phyloP scores from a whole-genome alignment of 2,888 invertebrate genomes.

The Drosophila antonietae region DNA sequence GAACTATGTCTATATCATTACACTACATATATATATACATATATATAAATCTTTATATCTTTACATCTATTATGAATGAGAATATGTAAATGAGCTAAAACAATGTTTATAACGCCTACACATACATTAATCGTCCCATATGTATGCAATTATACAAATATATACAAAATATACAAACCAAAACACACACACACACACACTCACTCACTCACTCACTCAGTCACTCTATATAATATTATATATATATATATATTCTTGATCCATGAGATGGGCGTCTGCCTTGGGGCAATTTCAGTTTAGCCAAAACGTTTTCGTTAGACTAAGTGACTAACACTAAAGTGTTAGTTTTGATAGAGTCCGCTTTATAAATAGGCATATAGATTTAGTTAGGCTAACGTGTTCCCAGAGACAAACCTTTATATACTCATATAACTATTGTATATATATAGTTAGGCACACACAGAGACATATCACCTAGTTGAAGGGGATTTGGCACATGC shows the following conservation, averaged over 20 bases:
- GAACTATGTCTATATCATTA: slow-evolving; percentile 8
- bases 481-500: not conserved
- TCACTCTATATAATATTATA: not conserved
- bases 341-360: not conserved
- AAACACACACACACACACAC: slow-evolving; percentile 1
- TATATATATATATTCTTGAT: not conserved
- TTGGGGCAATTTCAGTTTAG: not conserved
- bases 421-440: not conserved
- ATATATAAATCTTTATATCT: slow-evolving; percentile 1
- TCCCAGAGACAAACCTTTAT: slow-evolving; percentile 6
- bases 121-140: slow-evolving; percentile 1
- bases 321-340: slow-evolving; percentile 1
- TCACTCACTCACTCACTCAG: not conserved
- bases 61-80: slow-evolving; percentile 10
- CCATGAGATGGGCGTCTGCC: slow-evolving; percentile 8
- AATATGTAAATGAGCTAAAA: slow-evolving; percentile 26
- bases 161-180: slow-evolving; percentile 21
- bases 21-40: slow-evolving; percentile 17
- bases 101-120: not conserved
- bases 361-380: not conserved
- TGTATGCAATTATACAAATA: slow-evolving; percentile 16
- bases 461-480: slow-evolving; percentile 2
- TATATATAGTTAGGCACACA: not conserved
- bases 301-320: slow-evolving; percentile 3
- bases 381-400: not conserved